These are phyloP conservation scores for Cebidichthys violaceus DNA, from an alignment of 2,113 vertebrate genomes.

Conservation along the genomic window DNA sequence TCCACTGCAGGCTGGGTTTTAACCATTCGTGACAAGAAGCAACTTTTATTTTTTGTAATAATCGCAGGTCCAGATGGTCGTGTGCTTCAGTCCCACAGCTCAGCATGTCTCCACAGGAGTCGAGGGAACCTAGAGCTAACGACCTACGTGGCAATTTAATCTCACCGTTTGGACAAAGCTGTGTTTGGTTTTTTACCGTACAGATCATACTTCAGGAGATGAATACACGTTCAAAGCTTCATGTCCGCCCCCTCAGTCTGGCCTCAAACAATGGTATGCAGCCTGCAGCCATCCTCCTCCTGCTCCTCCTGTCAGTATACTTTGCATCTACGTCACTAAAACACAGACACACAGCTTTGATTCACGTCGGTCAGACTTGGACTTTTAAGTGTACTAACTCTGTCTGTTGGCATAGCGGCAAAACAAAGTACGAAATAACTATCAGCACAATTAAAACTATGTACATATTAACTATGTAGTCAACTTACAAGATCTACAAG, in stretches of 20 bases:
- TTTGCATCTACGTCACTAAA: no score
- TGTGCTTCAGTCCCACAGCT: not conserved
- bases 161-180: not conserved
- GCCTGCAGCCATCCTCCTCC: no score
- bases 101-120: not conserved
- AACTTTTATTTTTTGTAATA: not conserved
- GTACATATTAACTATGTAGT: no score
- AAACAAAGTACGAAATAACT: no score
- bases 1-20: not conserved
- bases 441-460: no score
- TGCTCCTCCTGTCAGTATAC: no score
- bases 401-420: not conserved
- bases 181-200: no score
- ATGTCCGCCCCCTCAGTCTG: no score
- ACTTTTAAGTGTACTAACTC: not conserved
- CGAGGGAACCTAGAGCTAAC: not conserved
- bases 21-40: not conserved
- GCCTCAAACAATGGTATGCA: no score
- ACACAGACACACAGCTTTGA: not conserved
- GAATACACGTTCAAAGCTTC: not conserved
- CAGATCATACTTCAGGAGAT: not conserved
- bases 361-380: not conserved
- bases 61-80: not conserved
- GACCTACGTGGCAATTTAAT: conserved; percentile 2
- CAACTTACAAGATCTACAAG: no score